These are phyloP conservation scores for Microcebus ravelobensis DNA, from an alignment of 2,113 vertebrate genomes.

Conservation along the genomic window DNA sequence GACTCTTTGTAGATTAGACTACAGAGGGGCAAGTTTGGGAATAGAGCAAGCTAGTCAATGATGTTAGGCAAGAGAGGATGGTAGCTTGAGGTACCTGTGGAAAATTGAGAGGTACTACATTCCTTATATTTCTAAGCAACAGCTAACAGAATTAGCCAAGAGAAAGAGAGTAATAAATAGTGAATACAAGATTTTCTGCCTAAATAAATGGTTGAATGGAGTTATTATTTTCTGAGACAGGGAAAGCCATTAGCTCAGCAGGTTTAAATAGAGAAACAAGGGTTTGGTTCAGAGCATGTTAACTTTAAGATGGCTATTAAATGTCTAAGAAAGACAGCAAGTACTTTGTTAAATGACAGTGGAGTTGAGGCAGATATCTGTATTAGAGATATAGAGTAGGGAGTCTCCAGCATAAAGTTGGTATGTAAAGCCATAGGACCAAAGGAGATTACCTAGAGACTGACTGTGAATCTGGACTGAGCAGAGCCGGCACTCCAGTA, in stretches of 20 bases:
- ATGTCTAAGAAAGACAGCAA: neutral
- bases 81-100: neutral
- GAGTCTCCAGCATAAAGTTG: neutral
- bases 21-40: neutral
- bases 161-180: neutral
- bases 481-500: neutral
- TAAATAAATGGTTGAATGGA: neutral
- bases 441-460: neutral
- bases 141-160: neutral
- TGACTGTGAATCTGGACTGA: neutral
- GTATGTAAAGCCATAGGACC: neutral
- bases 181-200: neutral
- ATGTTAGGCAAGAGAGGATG: neutral
- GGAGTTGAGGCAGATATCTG: neutral
- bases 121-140: neutral
- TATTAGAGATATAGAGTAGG: neutral
- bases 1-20: neutral
- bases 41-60: neutral
- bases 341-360: neutral
- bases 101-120: neutral
- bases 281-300: neutral
- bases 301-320: neutral
- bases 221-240: neutral
- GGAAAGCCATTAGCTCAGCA: neutral
- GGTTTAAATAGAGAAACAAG: neutral